Conservation (phyloP, 2,113 vertebrate species). For the Vicugna pacos region DNA sequence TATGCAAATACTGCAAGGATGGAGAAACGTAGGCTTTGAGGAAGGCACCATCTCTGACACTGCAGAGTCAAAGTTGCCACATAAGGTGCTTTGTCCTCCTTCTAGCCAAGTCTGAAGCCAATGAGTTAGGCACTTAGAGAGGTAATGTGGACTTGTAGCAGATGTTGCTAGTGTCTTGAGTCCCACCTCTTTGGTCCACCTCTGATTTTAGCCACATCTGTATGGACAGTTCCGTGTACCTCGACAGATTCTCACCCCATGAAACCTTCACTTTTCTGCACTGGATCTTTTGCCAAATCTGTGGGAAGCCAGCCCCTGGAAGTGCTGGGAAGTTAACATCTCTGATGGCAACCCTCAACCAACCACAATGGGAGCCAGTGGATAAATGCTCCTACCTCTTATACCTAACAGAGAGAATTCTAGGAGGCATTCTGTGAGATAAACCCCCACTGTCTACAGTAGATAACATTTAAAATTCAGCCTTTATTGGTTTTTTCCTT, state of each 20-base stretch:
- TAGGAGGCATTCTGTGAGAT: not conserved
- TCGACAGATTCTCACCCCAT: not conserved
- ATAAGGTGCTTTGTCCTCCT: not conserved
- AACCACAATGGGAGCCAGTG: not conserved
- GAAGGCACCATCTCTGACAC: not conserved
- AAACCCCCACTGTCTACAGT: not conserved
- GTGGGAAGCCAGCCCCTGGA: not conserved
- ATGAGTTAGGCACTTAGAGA: not conserved
- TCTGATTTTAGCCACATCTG: not conserved
- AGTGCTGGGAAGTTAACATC: not conserved
- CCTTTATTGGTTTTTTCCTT: slow-evolving; percentile 2
- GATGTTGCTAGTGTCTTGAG: not conserved
- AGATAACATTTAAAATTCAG: not conserved
- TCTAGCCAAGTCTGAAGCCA: not conserved
- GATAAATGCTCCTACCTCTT: not conserved
- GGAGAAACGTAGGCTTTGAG: not conserved
- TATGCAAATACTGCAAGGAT: not conserved
- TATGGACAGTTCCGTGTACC: not conserved
- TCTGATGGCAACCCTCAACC: not conserved
- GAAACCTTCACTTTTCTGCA: slow-evolving; percentile 3
- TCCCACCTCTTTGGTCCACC: not conserved
- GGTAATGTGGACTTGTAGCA: not conserved
- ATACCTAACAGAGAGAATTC: not conserved
- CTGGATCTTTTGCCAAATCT: not conserved
- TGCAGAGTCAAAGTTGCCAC: not conserved